Evolutionary conservation across 2,888 invertebrate genomes (phyloP).

Genomic region (Trachelus troglodyta): DNA sequence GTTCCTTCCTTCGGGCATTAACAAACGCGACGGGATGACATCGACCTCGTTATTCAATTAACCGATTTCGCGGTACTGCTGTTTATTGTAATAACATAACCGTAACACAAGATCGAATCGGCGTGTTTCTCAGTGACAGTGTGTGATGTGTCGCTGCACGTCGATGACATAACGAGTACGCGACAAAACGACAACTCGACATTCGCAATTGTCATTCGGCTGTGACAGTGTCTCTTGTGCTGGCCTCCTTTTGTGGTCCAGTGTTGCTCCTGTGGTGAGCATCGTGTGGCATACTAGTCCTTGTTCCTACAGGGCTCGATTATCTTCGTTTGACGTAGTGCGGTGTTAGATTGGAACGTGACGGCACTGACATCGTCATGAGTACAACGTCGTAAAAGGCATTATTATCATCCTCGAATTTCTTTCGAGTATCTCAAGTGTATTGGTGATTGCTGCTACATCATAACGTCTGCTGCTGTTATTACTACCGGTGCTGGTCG

Average conservation of each 20-base stretch:
- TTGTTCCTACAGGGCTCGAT: background rate
- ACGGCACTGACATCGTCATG: background rate
- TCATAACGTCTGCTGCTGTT: background rate
- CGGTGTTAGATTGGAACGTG: background rate
- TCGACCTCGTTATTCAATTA: conserved; percentile 2
- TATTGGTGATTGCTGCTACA: background rate
- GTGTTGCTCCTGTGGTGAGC: background rate
- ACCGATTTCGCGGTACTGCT: background rate
- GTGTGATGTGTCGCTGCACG: background rate
- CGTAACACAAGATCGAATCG: background rate
- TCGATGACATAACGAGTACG: conserved; percentile 36
- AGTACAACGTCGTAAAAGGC: background rate
- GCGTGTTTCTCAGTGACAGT: background rate
- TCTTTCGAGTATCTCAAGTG: background rate
- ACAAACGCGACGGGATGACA: background rate
- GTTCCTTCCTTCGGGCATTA: background rate
- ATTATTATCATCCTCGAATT: background rate
- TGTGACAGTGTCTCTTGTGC: background rate
- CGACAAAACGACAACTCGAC: conserved; percentile 18
- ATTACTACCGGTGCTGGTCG: conserved; percentile 13
- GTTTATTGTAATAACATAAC: background rate
- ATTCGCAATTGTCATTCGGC: background rate
- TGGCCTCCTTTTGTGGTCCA: background rate
- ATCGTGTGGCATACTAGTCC: background rate
- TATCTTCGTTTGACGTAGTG: background rate